Conservation (phyloP, 2,797 vertebrate genomes). For the Danionella dracula region DNA sequence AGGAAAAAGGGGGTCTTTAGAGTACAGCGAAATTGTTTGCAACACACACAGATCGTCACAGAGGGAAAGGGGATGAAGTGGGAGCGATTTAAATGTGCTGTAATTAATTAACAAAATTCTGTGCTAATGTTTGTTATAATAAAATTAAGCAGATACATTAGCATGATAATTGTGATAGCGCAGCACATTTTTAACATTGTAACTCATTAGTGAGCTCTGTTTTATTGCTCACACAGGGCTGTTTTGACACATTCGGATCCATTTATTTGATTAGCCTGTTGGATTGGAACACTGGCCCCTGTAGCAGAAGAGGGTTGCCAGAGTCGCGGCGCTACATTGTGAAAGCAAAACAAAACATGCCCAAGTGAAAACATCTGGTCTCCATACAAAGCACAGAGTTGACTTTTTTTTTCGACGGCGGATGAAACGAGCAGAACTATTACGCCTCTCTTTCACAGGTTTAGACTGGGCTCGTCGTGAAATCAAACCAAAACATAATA, state of each 20-base stretch:
- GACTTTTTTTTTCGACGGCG: not conserved
- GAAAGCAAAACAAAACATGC: constrained; percentile 42
- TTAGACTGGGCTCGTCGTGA: constrained; percentile 24
- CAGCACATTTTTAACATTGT: no score
- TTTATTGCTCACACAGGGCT: constrained; percentile 26
- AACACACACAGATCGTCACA: no score
- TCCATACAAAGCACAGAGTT: constrained; percentile 1
- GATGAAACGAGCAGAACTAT: constrained; percentile 31
- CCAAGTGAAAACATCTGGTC: constrained; percentile 48
- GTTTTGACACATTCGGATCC: constrained; percentile 7
- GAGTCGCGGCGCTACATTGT: constrained; percentile 33
- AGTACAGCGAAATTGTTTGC: no score
- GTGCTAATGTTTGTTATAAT: no score
- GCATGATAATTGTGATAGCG: no score
- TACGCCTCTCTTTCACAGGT: constrained; percentile 40
- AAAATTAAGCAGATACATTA: no score
- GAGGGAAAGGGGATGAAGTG: no score
- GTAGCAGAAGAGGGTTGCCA: constrained; percentile 23
- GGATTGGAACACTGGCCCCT: constrained; percentile 12
- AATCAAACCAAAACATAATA: constrained; percentile 24
- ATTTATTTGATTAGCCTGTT: constrained; percentile 34
- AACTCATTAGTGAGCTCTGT: not conserved
- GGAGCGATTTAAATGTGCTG: no score
- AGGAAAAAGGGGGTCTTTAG: no score
- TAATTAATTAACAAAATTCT: no score